Percentiles rank a stretch among this genome's conserved stretches.
phyloP scores from a whole-genome alignment of 2,888 invertebrate species.

The Stictocephala bisonia region DNA sequence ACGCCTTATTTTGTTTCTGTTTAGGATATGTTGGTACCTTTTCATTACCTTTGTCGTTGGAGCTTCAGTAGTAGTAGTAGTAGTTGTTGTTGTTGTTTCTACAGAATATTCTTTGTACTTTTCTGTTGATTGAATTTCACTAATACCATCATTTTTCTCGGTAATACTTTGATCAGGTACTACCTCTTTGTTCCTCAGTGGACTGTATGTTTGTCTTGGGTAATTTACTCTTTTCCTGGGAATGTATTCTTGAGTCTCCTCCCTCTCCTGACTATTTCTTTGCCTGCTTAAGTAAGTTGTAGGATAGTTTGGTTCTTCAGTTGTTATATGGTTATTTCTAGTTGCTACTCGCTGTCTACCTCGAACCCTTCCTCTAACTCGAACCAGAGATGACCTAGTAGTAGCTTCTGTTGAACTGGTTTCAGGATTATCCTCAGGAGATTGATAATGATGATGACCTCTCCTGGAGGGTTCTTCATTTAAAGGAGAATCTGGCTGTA shows the following conservation, averaged over 20 bases:
- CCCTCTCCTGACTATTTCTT: conserved; percentile 1
- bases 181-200: conserved; percentile 7
- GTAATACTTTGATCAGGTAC: conserved; percentile 7
- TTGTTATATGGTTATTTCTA: conserved; percentile 46
- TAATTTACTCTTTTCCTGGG: conserved; percentile 22
- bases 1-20: conserved; percentile 44
- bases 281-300: conserved; percentile 20
- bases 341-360: conserved; percentile 41
- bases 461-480: conserved; percentile 21
- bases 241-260: conserved; percentile 8
- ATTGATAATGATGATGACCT: background rate
- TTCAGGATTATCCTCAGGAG: conserved; percentile 4
- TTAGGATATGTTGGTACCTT: conserved; percentile 45
- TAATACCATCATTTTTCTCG: background rate
- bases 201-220: background rate
- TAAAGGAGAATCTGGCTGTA: background rate
- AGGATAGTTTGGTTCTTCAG: conserved; percentile 52
- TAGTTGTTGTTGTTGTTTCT: background rate
- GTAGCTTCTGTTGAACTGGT: conserved; percentile 44
- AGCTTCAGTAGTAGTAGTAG: conserved; percentile 41
- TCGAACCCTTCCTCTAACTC: conserved; percentile 51
- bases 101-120: background rate
- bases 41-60: conserved; percentile 32
- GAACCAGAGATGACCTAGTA: conserved; percentile 45
- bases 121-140: conserved; percentile 9